These are phyloP conservation scores for Petaurus breviceps DNA, from an alignment of 2,113 vertebrate genomes.

Conservation along the genomic window DNA sequence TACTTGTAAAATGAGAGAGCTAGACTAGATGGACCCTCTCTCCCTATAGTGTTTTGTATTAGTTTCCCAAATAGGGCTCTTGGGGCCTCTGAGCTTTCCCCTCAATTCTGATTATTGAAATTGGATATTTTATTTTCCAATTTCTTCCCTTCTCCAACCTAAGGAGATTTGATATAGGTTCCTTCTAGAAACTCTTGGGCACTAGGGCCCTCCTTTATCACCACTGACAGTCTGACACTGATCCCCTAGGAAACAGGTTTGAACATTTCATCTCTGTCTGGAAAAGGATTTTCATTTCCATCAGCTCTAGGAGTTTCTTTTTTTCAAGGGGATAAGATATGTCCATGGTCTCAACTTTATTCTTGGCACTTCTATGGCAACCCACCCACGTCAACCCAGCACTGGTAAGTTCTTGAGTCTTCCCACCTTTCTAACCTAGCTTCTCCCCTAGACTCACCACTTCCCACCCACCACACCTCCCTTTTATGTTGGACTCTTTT, in stretches of 20 bases:
- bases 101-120: not conserved
- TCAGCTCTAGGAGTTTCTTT: not conserved
- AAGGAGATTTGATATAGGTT: not conserved
- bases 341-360: not conserved
- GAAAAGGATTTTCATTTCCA: not conserved
- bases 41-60: not conserved
- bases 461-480: no score
- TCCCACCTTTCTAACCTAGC: not conserved
- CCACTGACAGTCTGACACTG: not conserved
- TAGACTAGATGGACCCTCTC: not conserved
- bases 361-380: not conserved
- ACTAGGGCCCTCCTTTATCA: not conserved
- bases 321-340: not conserved
- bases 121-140: not conserved
- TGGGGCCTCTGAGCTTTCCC: not conserved
- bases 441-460: not conserved
- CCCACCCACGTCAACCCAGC: not conserved
- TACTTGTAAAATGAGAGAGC: not conserved
- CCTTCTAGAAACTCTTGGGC: conserved; percentile 26
- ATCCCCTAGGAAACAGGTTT: not conserved
- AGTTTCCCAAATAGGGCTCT: not conserved
- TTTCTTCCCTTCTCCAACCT: not conserved
- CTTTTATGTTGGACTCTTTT: not conserved
- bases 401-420: not conserved
- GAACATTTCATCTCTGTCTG: not conserved